Conservation (phyloP, 1,140 invertebrate genomes). For the Drosophila auraria region DNA sequence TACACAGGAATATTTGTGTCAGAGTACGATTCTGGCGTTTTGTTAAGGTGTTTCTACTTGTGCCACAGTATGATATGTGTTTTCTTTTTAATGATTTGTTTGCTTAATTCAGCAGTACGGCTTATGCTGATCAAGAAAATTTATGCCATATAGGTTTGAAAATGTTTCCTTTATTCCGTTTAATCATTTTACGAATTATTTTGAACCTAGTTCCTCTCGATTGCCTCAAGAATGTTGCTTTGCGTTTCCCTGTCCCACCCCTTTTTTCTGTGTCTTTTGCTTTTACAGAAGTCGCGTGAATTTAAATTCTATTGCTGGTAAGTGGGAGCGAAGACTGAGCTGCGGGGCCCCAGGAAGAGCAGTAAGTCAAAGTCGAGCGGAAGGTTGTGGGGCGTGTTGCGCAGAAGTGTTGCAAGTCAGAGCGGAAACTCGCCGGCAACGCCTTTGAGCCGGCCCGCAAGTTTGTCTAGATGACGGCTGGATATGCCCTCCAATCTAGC, state of each 20-base stretch:
- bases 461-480: constrained; percentile 47
- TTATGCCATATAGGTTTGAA: too few species aligned
- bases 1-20: too few species aligned
- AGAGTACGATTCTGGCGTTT: too few species aligned
- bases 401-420: constrained; percentile 44
- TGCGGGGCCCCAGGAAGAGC: neutral
- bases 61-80: too few species aligned
- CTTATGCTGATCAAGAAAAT: neutral
- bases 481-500: constrained; percentile 30
- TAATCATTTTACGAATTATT: too few species aligned
- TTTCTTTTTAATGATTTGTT: too few species aligned
- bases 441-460: constrained; percentile 20
- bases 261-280: neutral
- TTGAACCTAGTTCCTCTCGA: neutral
- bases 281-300: constrained; percentile 3
- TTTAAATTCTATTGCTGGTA: constrained; percentile 1
- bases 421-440: constrained; percentile 38
- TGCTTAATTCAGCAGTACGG: too few species aligned
- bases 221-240: neutral
- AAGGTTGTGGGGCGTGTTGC: constrained; percentile 31
- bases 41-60: too few species aligned
- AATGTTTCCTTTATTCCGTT: neutral
- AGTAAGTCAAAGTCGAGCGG: constrained; percentile 28
- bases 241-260: too few species aligned
- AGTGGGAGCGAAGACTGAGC: neutral